These are phyloP conservation scores for Subacronicta megacephala DNA, from an alignment of 2,888 invertebrate species.

Conservation along the genomic window DNA sequence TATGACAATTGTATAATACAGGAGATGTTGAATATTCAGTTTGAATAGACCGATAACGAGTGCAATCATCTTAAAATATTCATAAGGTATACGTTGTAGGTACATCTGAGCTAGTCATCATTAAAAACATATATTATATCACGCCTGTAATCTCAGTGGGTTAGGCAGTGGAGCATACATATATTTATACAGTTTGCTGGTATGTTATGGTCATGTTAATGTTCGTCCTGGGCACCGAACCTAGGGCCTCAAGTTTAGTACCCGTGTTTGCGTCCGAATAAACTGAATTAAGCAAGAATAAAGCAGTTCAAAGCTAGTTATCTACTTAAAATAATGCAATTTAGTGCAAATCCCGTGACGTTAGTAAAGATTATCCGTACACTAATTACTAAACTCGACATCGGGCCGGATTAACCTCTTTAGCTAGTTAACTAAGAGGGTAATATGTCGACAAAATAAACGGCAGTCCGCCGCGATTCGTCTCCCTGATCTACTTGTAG, in stretches of 20 bases:
- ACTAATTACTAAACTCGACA: slow-evolving; percentile 65
- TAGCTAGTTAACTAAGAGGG: slow-evolving; percentile 64
- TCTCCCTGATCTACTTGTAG: slow-evolving; percentile 58
- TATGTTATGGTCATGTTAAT: too few relatives aligned
- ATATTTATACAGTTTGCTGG: too few relatives aligned
- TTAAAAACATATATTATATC: too few relatives aligned
- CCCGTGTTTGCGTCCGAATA: too few relatives aligned
- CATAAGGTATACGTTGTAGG: slow-evolving; percentile 18
- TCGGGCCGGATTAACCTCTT: slow-evolving; percentile 63
- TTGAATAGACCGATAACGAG: slow-evolving; percentile 32
- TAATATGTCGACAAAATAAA: slow-evolving; percentile 68
- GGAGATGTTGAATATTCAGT: slow-evolving; percentile 34
- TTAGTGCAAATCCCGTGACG: slow-evolving; percentile 34
- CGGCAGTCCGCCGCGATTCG: slow-evolving; percentile 60
- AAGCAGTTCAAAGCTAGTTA: background rate
- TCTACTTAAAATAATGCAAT: slow-evolving; percentile 26
- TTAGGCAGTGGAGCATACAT: too few relatives aligned
- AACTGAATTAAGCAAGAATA: too few relatives aligned
- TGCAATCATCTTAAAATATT: slow-evolving; percentile 45
- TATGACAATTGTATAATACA: slow-evolving; percentile 30
- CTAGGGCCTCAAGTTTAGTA: too few relatives aligned
- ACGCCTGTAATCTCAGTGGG: too few relatives aligned
- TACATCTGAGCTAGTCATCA: too few relatives aligned
- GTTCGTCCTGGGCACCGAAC: too few relatives aligned
- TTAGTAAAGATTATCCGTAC: slow-evolving; percentile 60